These are phyloP conservation scores for Meteorus colon DNA, from an alignment of 2,888 invertebrate genomes.

Conservation along the genomic window DNA sequence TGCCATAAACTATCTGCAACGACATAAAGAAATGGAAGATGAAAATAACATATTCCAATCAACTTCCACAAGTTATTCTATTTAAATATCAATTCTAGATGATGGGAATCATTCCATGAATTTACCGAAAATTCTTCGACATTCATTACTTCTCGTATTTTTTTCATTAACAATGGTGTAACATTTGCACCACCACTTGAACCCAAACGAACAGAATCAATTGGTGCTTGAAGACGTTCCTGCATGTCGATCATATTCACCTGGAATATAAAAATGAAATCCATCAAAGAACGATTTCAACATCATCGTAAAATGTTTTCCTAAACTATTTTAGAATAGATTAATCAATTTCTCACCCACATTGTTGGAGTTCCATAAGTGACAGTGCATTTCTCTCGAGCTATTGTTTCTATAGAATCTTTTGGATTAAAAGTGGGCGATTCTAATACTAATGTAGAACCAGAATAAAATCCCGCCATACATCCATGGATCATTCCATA, in stretches of 20 bases:
- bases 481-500: conserved; percentile 83
- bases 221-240: conserved; percentile 72
- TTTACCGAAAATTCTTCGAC: conserved; percentile 75
- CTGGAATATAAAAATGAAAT: conserved; percentile 61
- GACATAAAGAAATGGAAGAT: neutral
- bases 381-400: conserved; percentile 81
- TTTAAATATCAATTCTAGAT: too few species aligned
- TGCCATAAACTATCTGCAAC: conserved; percentile 77
- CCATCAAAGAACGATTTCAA: neutral
- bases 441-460: conserved; percentile 79
- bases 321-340: neutral
- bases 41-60: too few species aligned
- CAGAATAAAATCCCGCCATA: conserved; percentile 77
- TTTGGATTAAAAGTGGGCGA: conserved; percentile 78
- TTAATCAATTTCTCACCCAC: conserved; percentile 73
- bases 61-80: too few species aligned
- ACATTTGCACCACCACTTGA: conserved; percentile 84
- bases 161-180: conserved; percentile 77
- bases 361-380: conserved; percentile 90
- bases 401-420: conserved; percentile 78
- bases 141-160: conserved; percentile 74
- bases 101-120: neutral
- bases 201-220: conserved; percentile 76
- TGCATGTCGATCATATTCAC: conserved; percentile 81
- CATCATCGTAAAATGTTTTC: neutral